Base-by-base conservation (phyloP, 2,888 invertebrate genomes). In the Cryptophagus acutangulus region DNA sequence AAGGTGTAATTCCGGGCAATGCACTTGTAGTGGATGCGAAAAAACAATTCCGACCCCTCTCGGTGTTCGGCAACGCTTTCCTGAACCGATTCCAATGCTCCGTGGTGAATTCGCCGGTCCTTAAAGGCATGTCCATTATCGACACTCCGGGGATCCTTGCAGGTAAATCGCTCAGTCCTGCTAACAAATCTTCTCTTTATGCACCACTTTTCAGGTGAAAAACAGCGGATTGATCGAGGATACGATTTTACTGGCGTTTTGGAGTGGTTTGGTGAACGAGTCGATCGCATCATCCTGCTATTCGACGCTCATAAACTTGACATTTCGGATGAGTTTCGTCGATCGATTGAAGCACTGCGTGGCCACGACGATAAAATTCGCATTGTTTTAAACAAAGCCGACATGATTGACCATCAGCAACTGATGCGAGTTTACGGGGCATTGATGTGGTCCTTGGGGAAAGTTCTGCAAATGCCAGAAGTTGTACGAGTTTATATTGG, bases 241-340 rank as follows among this genome's bases (percentile, higher is more conserved):
- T 97, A 97, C 67, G 94, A 97, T 65, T 99, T 99, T 69, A 92
- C 94, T 8, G 95, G 94, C 3, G 96, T 99, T 2, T 73, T 99
- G 28, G 96, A 99, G 71, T 99, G 99, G 99, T 97, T 99, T 67
- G 97, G 97, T 0, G 97, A 99, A 66, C 78, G 97, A 39, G 97
- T 96, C 0, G 99, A 99, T 67, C 80, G 97, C 55, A 99, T 99
- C 55, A 90, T 99, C 55, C 74, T 99, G 26, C 75, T 99, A 10
- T 99, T 99, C 70, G 97, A 99, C 71, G 99, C 97, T 13, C 97
- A 99, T 74, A 99, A 99, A 70, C 75, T 99, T 40, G 99, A 99
- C 66, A 99, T 99, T 61, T 97, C 96, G 0, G 99, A 99, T 69
- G 99, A 99, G 72, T 97, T 99, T 70, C 77, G 93, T 45, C 76